phyloP scores from a whole-genome alignment of 1,140 invertebrate species.

The Drosophila sechellia region DNA sequence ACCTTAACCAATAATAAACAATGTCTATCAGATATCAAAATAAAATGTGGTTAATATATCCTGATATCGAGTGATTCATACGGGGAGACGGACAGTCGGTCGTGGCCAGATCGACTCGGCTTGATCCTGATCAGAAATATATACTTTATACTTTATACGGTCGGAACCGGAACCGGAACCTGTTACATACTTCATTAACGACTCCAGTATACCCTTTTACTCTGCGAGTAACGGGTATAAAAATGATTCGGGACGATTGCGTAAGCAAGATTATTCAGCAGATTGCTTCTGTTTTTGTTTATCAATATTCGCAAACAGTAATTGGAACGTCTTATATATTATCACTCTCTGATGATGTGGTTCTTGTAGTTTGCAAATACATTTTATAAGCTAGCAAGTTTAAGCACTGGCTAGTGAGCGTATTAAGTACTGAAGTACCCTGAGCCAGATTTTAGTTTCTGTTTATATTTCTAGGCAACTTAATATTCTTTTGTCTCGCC shows the following conservation, averaged over 20 bases:
- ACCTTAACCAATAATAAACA: not conserved
- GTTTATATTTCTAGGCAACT: constrained; percentile 2
- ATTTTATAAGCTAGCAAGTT: not conserved
- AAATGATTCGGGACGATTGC: not conserved
- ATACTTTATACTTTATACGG: too few species aligned
- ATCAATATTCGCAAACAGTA: not conserved
- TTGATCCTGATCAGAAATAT: too few species aligned
- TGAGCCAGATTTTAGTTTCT: constrained; percentile 9
- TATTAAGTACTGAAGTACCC: not conserved
- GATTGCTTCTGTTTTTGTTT: not conserved
- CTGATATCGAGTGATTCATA: too few species aligned
- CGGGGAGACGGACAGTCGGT: too few species aligned
- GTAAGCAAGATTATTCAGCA: not conserved
- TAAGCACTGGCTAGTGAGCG: not conserved
- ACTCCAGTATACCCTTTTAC: too few species aligned
- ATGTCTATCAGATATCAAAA: too few species aligned
- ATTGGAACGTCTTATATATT: not conserved
- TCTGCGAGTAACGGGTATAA: too few species aligned
- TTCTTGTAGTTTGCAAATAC: too few species aligned
- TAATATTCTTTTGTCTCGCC: constrained; percentile 31
- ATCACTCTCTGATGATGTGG: not conserved
- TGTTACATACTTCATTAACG: too few species aligned
- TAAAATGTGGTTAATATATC: too few species aligned
- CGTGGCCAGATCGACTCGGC: too few species aligned
- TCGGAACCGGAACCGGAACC: too few species aligned